A percentile compares a stretch with the other conserved stretches of the same genome.
Conservation (phyloP, 1,140 invertebrate genomes). For the Drosophila novamexicana region DNA sequence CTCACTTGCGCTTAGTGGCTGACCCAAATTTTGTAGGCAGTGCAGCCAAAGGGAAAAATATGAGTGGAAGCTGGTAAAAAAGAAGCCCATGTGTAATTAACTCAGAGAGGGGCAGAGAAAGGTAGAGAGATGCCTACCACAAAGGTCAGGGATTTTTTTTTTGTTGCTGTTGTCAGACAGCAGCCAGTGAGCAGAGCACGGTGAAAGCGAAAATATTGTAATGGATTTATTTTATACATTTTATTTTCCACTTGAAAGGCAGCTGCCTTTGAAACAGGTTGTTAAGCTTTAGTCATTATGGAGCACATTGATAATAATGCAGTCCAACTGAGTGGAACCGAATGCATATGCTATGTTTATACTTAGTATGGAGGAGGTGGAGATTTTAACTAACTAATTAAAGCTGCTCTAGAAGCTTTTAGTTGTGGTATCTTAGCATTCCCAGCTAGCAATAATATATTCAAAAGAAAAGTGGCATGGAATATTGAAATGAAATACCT, state of each 20-base stretch:
- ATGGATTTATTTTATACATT: slow-evolving; percentile 51
- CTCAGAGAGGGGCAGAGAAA: slow-evolving; percentile 25
- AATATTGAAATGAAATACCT: too few species aligned
- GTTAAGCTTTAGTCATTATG: slow-evolving; percentile 22
- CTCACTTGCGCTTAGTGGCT: slow-evolving; percentile 78
- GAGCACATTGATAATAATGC: slow-evolving; percentile 14
- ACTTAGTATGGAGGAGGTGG: background rate
- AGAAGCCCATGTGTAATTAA: slow-evolving; percentile 63
- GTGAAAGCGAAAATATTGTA: slow-evolving; percentile 72
- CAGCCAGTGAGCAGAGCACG: slow-evolving; percentile 32
- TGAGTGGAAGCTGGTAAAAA: slow-evolving; percentile 26
- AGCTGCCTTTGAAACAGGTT: slow-evolving; percentile 41
- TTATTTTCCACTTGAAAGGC: slow-evolving; percentile 45
- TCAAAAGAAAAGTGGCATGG: background rate
- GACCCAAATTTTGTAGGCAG: slow-evolving; percentile 66
- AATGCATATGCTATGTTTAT: slow-evolving; percentile 8
- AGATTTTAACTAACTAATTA: background rate
- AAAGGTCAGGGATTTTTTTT: slow-evolving; percentile 75
- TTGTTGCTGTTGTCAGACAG: slow-evolving; percentile 28
- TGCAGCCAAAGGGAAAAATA: slow-evolving; percentile 15
- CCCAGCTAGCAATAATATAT: background rate
- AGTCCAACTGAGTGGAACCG: slow-evolving; percentile 1
- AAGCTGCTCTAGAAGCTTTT: background rate
- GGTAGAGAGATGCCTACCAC: slow-evolving; percentile 44
- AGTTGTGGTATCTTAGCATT: background rate